Evolutionary conservation across 2,113 vertebrate genomes (phyloP).

Genomic region (Lanius collurio): DNA sequence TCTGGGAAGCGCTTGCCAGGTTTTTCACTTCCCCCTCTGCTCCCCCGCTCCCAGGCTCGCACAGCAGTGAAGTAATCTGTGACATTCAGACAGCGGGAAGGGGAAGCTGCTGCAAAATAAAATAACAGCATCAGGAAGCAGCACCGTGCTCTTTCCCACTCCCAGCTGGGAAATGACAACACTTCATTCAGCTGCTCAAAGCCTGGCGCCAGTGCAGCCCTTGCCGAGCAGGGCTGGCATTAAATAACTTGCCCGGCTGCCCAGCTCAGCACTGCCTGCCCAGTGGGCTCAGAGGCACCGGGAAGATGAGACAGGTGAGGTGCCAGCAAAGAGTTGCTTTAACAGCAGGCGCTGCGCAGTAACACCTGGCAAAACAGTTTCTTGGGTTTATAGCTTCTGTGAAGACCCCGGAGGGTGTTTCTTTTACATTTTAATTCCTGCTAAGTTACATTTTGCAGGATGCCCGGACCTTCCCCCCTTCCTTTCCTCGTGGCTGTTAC

Average conservation of each 20-base stretch:
- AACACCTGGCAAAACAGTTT: slow-evolving; percentile 51
- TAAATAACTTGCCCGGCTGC: neutral
- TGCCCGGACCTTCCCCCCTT: rapidly evolving
- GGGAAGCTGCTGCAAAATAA: slow-evolving; percentile 59
- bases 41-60: neutral
- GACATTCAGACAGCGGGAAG: slow-evolving; percentile 64
- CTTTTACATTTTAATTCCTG: slow-evolving; percentile 7
- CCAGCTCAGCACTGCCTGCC: neutral
- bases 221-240: neutral
- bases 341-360: neutral
- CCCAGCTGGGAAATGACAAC: slow-evolving; percentile 55
- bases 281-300: neutral
- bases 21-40: neutral
- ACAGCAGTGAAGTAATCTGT: slow-evolving; percentile 39
- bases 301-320: neutral
- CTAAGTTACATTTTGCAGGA: slow-evolving; percentile 9
- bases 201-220: neutral
- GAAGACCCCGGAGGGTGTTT: slow-evolving; percentile 18
- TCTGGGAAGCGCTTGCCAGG: neutral
- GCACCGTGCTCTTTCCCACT: slow-evolving; percentile 24
- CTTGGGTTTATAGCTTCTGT: neutral
- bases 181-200: slow-evolving; percentile 43
- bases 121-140: slow-evolving; percentile 58
- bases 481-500: neutral
- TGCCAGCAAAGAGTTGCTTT: neutral